Evolutionary conservation across 2,797 vertebrate species (phyloP).

Genomic region (Lindbergichthys nudifrons): DNA sequence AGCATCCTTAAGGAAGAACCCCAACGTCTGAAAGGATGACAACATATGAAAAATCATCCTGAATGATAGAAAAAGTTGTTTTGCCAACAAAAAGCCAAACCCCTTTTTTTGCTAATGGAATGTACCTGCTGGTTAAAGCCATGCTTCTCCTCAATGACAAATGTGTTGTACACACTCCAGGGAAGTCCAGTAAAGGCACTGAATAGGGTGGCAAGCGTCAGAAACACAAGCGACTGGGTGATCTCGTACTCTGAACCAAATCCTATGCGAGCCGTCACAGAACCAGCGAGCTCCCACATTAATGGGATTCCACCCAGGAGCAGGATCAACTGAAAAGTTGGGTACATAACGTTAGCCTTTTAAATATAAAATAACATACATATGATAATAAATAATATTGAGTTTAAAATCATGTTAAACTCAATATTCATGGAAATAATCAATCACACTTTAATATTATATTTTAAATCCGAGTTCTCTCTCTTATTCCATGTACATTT

Average conservation of each 20-base stretch:
- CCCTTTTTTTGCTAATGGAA: neutral
- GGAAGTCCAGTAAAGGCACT: constrained; percentile 95
- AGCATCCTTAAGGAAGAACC: constrained; percentile 97
- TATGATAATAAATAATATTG: no score
- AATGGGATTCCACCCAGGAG: constrained; percentile 96
- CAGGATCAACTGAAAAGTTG: constrained; percentile 89
- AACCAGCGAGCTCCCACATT: constrained; percentile 91
- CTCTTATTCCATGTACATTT: neutral
- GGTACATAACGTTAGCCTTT: neutral
- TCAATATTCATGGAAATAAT: neutral
- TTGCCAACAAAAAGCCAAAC: neutral
- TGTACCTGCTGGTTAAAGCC: constrained; percentile 98
- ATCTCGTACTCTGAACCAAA: constrained; percentile 94
- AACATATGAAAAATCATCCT: neutral
- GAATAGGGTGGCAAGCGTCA: constrained; percentile 94
- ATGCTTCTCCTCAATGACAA: constrained; percentile 98
- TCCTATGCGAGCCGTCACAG: constrained; percentile 85
- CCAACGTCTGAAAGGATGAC: constrained; percentile 86
- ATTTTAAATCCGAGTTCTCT: neutral
- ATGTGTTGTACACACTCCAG: constrained; percentile 97
- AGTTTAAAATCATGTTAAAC: neutral
- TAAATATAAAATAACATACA: neutral
- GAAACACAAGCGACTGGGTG: constrained; percentile 92
- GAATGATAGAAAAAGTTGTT: neutral
- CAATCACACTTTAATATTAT: neutral